phyloP scores from a whole-genome alignment of 2,888 invertebrate species.

The Melieria crassipennis region DNA sequence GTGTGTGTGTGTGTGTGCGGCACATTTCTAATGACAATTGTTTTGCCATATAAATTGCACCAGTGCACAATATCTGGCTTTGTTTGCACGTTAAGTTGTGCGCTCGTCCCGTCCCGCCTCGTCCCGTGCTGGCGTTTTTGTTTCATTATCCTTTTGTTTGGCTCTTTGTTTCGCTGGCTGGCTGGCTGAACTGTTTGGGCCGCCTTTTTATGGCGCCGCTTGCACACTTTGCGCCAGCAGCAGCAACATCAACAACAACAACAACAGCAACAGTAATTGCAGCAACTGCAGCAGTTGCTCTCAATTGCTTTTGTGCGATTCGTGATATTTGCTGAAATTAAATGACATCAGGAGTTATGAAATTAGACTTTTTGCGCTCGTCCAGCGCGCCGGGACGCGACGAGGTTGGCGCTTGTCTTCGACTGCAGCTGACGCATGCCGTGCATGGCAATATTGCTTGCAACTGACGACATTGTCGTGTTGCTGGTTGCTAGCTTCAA shows the following conservation, averaged over 20 bases:
- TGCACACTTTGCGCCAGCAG: slow-evolving; percentile 14
- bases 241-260: slow-evolving; percentile 21
- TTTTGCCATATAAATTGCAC: slow-evolving; percentile 63
- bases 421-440: too few species aligned
- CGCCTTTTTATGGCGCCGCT: slow-evolving; percentile 8
- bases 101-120: slow-evolving; percentile 20
- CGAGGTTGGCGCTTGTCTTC: too few species aligned
- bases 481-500: too few species aligned
- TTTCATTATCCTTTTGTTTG: slow-evolving; percentile 25
- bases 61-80: slow-evolving; percentile 62
- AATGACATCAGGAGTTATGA: slow-evolving; percentile 61
- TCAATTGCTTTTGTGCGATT: slow-evolving; percentile 60
- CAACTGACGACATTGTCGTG: too few species aligned
- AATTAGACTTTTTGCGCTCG: slow-evolving; percentile 44
- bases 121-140: slow-evolving; percentile 2
- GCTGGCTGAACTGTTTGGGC: slow-evolving; percentile 12
- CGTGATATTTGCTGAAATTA: slow-evolving; percentile 63
- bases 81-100: slow-evolving; percentile 54
- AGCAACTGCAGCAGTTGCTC: slow-evolving; percentile 55
- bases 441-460: too few species aligned
- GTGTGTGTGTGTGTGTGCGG: slow-evolving; percentile 43
- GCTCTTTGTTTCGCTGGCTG: slow-evolving; percentile 15
- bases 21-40: slow-evolving; percentile 62
- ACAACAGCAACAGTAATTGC: neutral
- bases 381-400: too few species aligned